These are phyloP conservation scores for Myotis myotis DNA, from an alignment of 2,797 vertebrate species.

Conservation along the genomic window DNA sequence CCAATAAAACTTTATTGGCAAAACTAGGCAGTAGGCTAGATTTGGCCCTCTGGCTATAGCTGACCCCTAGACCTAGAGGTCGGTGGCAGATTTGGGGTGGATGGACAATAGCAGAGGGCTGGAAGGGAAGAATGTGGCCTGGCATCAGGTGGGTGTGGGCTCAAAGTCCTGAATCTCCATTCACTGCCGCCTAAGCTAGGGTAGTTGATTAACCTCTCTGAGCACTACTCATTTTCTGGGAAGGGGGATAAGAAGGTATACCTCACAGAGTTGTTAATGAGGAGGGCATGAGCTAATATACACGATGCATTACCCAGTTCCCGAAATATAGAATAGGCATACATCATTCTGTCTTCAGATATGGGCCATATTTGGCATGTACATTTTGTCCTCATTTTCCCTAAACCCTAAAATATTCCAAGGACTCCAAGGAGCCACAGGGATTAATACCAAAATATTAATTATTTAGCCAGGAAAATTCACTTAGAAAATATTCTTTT, in stretches of 20 bases:
- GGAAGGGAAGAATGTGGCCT: neutral
- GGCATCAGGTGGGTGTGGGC: neutral
- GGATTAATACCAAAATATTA: constrained; percentile 31
- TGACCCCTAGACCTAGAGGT: neutral
- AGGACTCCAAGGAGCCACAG: neutral
- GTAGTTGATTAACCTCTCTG: neutral
- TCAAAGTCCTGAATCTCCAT: neutral
- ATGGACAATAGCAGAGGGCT: neutral
- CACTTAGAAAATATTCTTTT: constrained; percentile 43
- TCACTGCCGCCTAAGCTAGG: neutral
- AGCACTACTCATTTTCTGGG: neutral
- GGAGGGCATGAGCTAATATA: neutral
- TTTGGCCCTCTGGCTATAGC: neutral
- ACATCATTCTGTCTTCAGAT: neutral
- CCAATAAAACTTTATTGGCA: neutral
- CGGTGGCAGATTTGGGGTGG: neutral
- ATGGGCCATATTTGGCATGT: neutral
- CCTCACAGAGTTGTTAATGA: neutral
- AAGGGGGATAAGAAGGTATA: neutral
- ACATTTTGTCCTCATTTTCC: neutral
- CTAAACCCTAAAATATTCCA: neutral
- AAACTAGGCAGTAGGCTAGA: neutral
- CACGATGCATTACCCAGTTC: neutral
- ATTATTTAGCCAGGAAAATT: constrained; percentile 55
- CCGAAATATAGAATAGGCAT: neutral